Evolutionary conservation across 2,113 vertebrate species (phyloP), one percentile per base, ranked within the genome.

Genomic region (Cettia cetti): DNA sequence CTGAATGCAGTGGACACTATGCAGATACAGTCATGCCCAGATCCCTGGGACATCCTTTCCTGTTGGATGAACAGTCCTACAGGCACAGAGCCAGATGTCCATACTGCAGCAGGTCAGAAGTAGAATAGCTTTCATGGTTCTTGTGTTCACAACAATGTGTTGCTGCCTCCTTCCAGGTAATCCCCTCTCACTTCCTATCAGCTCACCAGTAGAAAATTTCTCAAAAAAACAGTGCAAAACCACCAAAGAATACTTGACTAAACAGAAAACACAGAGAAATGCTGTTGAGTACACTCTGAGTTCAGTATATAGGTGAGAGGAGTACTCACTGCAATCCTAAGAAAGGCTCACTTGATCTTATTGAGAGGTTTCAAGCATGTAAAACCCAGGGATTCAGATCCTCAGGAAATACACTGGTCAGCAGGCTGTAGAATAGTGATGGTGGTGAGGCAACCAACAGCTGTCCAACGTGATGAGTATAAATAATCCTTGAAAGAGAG

Each of bases 61-160:
- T 90, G 22, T 33, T 82, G 71, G 33, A 59, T 64, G 59, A 69
- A 61, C 27, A 77, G 19, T 44, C n/a, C n/a, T 61, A 8, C 15
- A 61, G 33, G 16, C n/a, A 80, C 9, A 16, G 15, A 77, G 27
- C 2, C 39, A 86, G 39, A 23, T 54, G 63, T 18, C 39, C 9
- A 16, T 13, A 12, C n/a, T 81, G 61, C 56, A 54, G 33, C 17
- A 71, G n/a, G 17, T 66, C 42, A 82, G 39, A 87, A 63, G 26
- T 6, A 54, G 24, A 12, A 44, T 2, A 6, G 10, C 20, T 2
- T 0, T 21, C 17, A 5, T 23, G 17, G 21, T 16, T 81, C 37
- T 42, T 49, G 17, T 87, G 37, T 31, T 71, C n/a, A 40, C 8
- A 45, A 8, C 42, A 78, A 40, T 14, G 24, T 37, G 11, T 9